These are phyloP conservation scores for Pachypeltis micranthus DNA, from an alignment of 1,140 invertebrate genomes.

Conservation along the genomic window DNA sequence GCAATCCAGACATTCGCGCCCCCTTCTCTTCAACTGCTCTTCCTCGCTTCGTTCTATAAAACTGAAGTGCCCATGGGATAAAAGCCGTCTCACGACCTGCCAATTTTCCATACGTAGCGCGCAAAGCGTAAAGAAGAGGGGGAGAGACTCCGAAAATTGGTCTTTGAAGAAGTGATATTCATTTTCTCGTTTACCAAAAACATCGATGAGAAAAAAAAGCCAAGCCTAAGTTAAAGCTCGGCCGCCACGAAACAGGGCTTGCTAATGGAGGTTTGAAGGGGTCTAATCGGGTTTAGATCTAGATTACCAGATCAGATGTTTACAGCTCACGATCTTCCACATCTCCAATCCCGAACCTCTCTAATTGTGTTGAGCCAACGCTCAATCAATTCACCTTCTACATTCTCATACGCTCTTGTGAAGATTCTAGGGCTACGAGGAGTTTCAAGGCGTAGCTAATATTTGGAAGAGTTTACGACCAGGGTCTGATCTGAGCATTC, in stretches of 20 bases:
- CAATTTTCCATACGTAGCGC: not conserved
- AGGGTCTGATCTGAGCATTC: no score
- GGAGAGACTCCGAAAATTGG: no score
- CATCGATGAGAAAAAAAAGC: no score
- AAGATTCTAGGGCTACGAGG: no score
- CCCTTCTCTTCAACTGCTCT: not conserved
- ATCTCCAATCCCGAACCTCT: not conserved
- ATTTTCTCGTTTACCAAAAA: not conserved
- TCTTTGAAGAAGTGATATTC: not conserved
- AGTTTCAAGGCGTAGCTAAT: no score
- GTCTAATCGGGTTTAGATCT: not conserved
- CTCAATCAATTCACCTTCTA: not conserved
- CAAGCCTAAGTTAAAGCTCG: no score
- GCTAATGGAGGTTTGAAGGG: not conserved
- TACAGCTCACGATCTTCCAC: not conserved
- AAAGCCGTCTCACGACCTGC: not conserved
- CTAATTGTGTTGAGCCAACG: not conserved
- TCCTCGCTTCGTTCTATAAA: not conserved
- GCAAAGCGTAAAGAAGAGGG: not conserved
- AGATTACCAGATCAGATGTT: not conserved
- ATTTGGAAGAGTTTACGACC: no score
- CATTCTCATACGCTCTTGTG: no score
- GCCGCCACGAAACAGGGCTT: no score
- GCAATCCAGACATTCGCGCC: not conserved
- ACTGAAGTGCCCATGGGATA: not conserved